phyloP scores from a whole-genome alignment of 2,797 vertebrate genomes.

The Anniella stebbinsi region DNA sequence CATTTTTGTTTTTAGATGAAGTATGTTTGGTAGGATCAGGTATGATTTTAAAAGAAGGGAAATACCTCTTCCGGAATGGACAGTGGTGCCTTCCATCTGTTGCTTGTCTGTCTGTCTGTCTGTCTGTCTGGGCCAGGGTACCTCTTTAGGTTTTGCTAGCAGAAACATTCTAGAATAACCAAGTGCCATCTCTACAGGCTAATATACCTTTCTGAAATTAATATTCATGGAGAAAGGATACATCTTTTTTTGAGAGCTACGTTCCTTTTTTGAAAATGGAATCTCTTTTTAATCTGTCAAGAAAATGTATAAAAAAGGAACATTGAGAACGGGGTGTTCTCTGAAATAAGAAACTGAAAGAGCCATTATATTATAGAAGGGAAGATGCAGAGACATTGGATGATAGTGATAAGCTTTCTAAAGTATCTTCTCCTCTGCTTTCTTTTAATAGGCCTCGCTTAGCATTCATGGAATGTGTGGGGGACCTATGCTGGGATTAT shows the following conservation, averaged over 20 bases:
- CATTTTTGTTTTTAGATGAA: too few species aligned
- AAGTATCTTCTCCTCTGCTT: conserved; percentile 31
- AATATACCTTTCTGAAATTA: neutral
- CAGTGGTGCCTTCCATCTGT: neutral
- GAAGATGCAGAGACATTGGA: neutral
- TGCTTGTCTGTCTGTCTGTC: neutral
- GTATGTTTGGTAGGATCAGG: neutral
- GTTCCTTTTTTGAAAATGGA: neutral
- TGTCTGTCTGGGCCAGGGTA: neutral
- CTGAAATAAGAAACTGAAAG: neutral
- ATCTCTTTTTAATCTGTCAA: neutral
- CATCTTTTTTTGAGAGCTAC: neutral
- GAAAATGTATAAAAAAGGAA: neutral
- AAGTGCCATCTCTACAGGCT: neutral
- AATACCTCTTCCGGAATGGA: neutral
- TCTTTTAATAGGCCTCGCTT: conserved; percentile 81
- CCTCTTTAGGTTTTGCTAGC: neutral
- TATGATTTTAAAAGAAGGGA: neutral
- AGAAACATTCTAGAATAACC: neutral
- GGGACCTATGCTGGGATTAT: conserved; percentile 88
- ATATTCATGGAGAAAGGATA: neutral
- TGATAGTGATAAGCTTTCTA: neutral
- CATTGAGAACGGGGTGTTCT: rapidly evolving
- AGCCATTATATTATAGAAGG: conserved; percentile 1
- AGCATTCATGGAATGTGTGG: conserved; percentile 91